phyloP scores from a whole-genome alignment of 2,797 vertebrate genomes.

The Myripristis murdjan region DNA sequence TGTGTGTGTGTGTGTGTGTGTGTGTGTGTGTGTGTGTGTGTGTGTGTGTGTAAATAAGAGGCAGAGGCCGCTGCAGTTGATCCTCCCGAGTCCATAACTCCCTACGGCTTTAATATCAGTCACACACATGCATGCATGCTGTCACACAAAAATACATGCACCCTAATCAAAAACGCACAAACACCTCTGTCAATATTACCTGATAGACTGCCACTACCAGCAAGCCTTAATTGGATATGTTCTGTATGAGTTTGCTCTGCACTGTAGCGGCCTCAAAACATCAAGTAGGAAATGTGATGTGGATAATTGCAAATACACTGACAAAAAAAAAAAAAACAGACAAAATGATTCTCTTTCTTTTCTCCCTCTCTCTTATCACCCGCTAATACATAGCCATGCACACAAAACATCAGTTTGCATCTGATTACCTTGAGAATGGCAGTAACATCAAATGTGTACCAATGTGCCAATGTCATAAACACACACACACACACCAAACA shows the following conservation, averaged over 20 bases:
- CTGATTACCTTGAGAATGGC: too few species aligned
- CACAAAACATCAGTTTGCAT: background rate
- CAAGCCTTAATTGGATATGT: background rate
- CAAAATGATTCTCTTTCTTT: too few species aligned
- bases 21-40: background rate
- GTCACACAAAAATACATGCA: too few species aligned
- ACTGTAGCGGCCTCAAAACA: background rate
- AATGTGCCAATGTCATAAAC: background rate
- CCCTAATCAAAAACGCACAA: constrained; percentile 4
- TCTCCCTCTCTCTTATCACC: too few species aligned
- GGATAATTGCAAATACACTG: background rate
- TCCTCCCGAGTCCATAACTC: constrained; percentile 18
- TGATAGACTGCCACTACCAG: background rate
- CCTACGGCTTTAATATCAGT: constrained; percentile 2
- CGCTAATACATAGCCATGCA: too few species aligned
- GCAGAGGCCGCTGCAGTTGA: background rate
- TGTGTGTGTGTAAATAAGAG: background rate
- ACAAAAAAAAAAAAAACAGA: too few species aligned
- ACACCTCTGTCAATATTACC: background rate
- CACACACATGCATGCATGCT: background rate
- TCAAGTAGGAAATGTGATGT: background rate
- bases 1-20: constrained; percentile 1
- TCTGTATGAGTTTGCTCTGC: background rate
- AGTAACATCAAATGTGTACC: background rate
- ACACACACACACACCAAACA: constrained; percentile 7